Base-by-base conservation (phyloP, 2,888 invertebrate genomes). In the Tachina grossa region DNA sequence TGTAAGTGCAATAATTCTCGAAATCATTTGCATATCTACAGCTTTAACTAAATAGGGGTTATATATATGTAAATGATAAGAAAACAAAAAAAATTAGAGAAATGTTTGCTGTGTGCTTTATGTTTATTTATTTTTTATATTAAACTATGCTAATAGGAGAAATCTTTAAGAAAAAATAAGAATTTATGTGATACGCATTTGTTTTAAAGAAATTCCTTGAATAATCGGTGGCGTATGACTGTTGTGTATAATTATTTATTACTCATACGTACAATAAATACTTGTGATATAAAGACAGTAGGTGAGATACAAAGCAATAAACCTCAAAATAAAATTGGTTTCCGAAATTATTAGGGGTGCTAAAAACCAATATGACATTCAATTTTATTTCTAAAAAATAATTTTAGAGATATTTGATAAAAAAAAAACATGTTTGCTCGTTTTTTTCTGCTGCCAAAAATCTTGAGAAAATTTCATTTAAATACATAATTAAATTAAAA, bases 11-110 rank as follows among this genome's bases (percentile, higher is more conserved):
- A 57, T 65, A 66, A 51, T 45, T 57, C 43, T 51, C 31, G 69
- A 55, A 75, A 74, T 71, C 57, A 85, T 85, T 85, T 82, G 71
- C 85, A 85, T 85, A 85, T 80, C 80, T 72, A 47, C 43, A 63
- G 49, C n/a, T 69, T 53, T 66, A 57, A 31, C 82, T 82, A 57
- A 82, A 77, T 69, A 76, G 77, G 65, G 83, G 71, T 66, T 72
- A 83, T 57, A 83, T 57, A 83, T 72, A 83, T 72, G 71, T 43
- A 55, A 66, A 77, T 59, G 71, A 72, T 76, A 65, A 65, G 71
- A 77, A 76, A 63, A 76, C 55, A 55, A 49, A 77, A 72, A 72
- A 84, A 80, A 80, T 80, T 76, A 77, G 41, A 72, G 83, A 59
- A 31, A 59, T 59, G 19, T 47, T 59, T 51, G 2, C 19, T n/a